Conservation (phyloP, 2,888 invertebrate species). For the Tryphoninae sp. region DNA sequence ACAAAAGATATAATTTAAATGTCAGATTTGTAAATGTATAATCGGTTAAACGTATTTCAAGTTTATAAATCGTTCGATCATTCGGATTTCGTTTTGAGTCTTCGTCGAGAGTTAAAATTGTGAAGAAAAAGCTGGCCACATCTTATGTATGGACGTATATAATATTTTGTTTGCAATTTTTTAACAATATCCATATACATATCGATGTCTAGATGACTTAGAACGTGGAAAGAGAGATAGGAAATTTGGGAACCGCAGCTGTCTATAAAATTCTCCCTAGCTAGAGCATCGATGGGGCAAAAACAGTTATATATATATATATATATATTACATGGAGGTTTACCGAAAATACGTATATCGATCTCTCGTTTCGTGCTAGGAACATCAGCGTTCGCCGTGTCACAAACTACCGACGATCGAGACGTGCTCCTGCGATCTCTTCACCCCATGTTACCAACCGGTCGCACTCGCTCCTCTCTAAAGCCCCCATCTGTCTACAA, state of each 20-base stretch:
- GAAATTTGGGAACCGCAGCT: constrained; percentile 65
- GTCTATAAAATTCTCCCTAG: constrained; percentile 68
- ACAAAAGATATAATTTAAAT: no score
- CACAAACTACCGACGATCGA: constrained; percentile 40
- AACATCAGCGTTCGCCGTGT: constrained; percentile 2
- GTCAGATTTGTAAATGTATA: no score
- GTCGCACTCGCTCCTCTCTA: neutral
- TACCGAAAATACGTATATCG: no score
- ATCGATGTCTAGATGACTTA: neutral
- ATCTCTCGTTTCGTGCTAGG: constrained; percentile 1
- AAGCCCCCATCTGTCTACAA: neutral
- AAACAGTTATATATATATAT: neutral
- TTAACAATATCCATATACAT: constrained; percentile 2
- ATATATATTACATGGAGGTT: no score
- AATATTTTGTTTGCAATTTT: no score
- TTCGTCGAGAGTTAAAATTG: no score
- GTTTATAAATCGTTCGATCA: no score
- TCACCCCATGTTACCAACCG: neutral
- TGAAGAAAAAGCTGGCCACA: no score
- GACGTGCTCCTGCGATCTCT: constrained; percentile 26
- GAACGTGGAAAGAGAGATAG: constrained; percentile 6
- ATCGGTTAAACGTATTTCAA: no score
- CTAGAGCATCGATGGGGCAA: constrained; percentile 53
- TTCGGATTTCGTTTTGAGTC: no score
- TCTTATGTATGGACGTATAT: no score